Percentiles rank a stretch among this genome's conserved stretches.
These are phyloP conservation scores for Corvus moneduloides DNA, from an alignment of 2,113 vertebrate species.

Conservation along the genomic window DNA sequence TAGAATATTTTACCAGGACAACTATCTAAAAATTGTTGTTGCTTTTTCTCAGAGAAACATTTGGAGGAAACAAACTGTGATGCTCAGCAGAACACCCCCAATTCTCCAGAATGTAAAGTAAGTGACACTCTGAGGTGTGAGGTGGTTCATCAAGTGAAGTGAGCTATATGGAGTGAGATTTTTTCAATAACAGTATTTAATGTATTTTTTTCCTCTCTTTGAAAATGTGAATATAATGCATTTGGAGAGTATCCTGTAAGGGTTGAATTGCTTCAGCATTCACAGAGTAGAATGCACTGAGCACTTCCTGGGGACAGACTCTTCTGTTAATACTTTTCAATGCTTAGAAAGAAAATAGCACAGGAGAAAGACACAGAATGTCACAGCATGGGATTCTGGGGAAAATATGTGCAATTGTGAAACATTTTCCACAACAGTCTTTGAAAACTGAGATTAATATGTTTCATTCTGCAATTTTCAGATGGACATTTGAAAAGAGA, in stretches of 20 bases:
- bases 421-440: neutral
- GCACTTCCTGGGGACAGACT: neutral
- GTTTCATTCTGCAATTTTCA: neutral
- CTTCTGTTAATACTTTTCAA: neutral
- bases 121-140: neutral
- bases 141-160: neutral
- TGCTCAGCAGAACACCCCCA: neutral
- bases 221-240: neutral
- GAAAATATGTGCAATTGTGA: neutral
- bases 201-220: neutral
- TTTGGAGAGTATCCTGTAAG: neutral
- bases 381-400: neutral
- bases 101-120: slow-evolving; percentile 38
- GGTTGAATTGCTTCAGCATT: neutral
- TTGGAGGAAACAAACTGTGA: neutral
- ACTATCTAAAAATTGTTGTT: neutral
- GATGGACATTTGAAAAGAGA: neutral
- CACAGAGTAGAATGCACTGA: neutral
- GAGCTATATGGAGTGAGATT: neutral
- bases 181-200: neutral
- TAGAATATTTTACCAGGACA: neutral
- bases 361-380: neutral
- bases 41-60: slow-evolving; percentile 31
- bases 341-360: neutral
- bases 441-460: neutral